A percentile compares a stretch with the other conserved stretches of the same genome.
Evolutionary conservation across 2,113 vertebrate genomes (phyloP).

Genomic region (Eleginops maclovinus): DNA sequence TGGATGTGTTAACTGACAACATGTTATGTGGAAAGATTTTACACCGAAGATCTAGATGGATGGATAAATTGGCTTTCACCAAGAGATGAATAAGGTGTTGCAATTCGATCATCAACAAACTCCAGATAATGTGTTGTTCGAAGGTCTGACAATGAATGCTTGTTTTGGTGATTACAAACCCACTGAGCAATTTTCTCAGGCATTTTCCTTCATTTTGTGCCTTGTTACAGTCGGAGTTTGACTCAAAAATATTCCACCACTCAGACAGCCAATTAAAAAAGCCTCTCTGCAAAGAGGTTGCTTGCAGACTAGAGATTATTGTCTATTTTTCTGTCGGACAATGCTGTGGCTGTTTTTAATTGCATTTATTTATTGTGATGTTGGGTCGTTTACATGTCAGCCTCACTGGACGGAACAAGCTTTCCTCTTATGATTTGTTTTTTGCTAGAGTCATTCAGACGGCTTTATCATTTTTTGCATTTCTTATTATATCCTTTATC

Average conservation of each 20-base stretch:
- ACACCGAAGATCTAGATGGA: conserved; percentile 4
- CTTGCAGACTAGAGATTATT: conserved; percentile 11
- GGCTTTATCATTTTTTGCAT: not conserved
- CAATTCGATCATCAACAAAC: not conserved
- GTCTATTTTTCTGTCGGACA: not conserved
- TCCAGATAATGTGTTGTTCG: not conserved
- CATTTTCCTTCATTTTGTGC: conserved; percentile 19
- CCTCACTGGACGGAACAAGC: not conserved
- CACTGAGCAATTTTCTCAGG: conserved; percentile 28
- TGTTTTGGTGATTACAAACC: conserved; percentile 18
- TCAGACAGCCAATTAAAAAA: conserved; percentile 57
- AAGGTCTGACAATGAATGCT: conserved; percentile 16
- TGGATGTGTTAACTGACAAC: not conserved
- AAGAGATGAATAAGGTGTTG: conserved; percentile 4
- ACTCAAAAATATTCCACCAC: conserved; percentile 29
- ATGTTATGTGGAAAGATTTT: conserved; percentile 4
- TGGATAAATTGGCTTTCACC: not conserved
- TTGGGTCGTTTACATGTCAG: not conserved
- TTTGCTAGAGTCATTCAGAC: not conserved
- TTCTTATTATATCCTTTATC: not conserved
- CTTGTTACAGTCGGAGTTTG: conserved; percentile 23
- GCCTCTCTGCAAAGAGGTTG: not conserved
- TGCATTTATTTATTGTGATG: not conserved
- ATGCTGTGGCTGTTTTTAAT: not conserved
- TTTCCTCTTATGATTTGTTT: not conserved